phyloP scores from a whole-genome alignment of 2,113 vertebrate species.

The Theropithecus gelada region DNA sequence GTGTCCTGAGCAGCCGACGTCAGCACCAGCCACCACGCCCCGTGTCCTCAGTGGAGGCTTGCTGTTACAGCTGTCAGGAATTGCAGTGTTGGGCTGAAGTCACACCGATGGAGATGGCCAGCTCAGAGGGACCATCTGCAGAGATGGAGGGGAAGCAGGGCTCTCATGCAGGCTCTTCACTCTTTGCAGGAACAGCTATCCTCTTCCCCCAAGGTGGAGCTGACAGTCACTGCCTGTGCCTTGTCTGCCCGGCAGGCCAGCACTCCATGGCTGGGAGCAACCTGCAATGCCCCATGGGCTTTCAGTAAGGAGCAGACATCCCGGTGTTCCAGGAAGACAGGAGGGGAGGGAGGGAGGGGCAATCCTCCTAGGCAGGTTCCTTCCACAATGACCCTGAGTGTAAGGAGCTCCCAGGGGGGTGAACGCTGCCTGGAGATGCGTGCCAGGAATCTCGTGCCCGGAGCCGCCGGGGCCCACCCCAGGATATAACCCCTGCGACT shows the following conservation, averaged over 20 bases:
- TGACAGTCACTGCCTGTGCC: conserved; percentile 69
- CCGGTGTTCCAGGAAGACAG: not conserved
- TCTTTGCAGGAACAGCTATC: conserved; percentile 46
- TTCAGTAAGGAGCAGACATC: conserved; percentile 86
- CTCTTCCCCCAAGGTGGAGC: not conserved
- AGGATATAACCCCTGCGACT: not conserved
- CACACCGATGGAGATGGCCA: not conserved
- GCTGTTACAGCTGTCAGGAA: not conserved
- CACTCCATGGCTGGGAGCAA: conserved; percentile 85
- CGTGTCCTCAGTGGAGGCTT: not conserved
- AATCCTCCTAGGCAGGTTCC: no score
- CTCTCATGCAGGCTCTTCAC: not conserved
- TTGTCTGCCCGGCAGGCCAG: conserved; percentile 83
- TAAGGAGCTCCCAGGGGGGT: not conserved
- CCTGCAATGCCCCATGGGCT: conserved; percentile 87
- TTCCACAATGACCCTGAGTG: not conserved
- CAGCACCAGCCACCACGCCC: fast-evolving
- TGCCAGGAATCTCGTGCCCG: not conserved
- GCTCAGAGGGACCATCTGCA: not conserved
- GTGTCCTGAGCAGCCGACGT: not conserved
- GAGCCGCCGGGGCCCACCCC: no score
- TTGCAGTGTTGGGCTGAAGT: not conserved
- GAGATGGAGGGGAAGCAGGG: not conserved
- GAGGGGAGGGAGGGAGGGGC: not conserved
- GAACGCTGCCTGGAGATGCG: not conserved